Evolutionary conservation across 2,113 vertebrate species (phyloP).

Genomic region (Microtus oregoni): DNA sequence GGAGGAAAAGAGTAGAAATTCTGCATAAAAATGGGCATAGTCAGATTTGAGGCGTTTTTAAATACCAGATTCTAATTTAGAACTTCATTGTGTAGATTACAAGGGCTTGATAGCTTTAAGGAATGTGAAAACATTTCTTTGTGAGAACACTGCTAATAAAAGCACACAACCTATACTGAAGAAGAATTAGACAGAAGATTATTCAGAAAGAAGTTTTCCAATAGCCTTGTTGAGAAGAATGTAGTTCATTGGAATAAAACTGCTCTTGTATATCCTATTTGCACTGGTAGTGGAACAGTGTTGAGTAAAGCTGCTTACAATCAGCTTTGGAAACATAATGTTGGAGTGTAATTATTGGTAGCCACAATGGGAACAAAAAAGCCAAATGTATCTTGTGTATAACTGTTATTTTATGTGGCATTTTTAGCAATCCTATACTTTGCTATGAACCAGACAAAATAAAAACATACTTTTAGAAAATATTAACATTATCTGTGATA

Average conservation of each 20-base stretch:
- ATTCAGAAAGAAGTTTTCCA: not conserved
- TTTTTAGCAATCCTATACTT: not conserved
- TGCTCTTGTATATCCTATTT: not conserved
- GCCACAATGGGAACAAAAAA: not conserved
- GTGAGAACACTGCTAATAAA: not conserved
- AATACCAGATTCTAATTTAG: slow-evolving; percentile 12
- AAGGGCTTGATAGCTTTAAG: not conserved
- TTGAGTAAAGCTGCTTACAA: not conserved
- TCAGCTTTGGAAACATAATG: not conserved
- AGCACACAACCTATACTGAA: not conserved
- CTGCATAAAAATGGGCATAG: not conserved
- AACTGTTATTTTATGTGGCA: not conserved
- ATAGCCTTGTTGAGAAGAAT: not conserved
- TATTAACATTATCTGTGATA: not conserved
- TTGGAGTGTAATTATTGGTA: not conserved
- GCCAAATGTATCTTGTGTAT: not conserved
- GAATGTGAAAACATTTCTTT: not conserved
- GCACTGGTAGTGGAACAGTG: not conserved
- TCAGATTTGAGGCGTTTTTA: not conserved
- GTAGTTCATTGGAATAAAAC: not conserved
- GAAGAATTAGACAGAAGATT: not conserved
- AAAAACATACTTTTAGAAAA: not conserved
- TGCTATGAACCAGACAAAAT: not conserved
- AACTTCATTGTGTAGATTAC: not conserved
- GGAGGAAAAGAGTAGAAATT: not conserved